Base-by-base conservation (phyloP, 92 coral and sea anemone species). In the Metridium senile region DNA sequence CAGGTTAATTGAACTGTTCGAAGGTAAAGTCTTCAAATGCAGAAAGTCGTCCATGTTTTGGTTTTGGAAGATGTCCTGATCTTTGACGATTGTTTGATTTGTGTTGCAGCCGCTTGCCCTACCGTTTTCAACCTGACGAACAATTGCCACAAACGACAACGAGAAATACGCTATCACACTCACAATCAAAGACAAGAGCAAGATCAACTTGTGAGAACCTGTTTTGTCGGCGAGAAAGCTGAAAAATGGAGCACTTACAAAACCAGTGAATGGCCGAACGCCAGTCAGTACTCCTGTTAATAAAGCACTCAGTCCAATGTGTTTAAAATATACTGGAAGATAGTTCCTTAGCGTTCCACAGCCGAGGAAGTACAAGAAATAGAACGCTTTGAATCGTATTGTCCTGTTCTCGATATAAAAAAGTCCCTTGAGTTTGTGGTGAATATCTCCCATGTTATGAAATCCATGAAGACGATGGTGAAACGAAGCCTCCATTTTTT, bases 201-300 rank as follows among this genome's bases (percentile, higher is more conserved):
- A 72, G 53, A 85, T 88, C 0, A 71, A 1, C 54, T 77, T 91
- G 76, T 88, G 87, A 56, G 81, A 74, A 6, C 97, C 83, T 26
- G 75, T 67, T 70, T 88, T 88, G 81, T 91, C 97, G 31, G 97
- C 97, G 39, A 91, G 27, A 1, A 84, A 89, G 10, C 90, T 86
- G 59, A 62, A 70, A 16, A 85, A 28, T n/a, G 93, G 97, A 16
- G 83, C 82, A 17, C 92, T 91, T 13, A 91, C 26, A n/a, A 91
- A 54, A 33, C 84, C 81, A n/a, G 86, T 88, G n/a, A 91, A 51
- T 11, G 90, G 91, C 66, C 83, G 74, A 2, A 91, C 77, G 7
- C 90, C 92, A 26, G 87, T 62, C 6, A 91, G 49, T 1, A 88
- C 62, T 8, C 93, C 90, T 1, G 93, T 88, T 62, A 84, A 84